Base-by-base conservation (phyloP, 2,113 vertebrate genomes). In the Catharus bicknelli region DNA sequence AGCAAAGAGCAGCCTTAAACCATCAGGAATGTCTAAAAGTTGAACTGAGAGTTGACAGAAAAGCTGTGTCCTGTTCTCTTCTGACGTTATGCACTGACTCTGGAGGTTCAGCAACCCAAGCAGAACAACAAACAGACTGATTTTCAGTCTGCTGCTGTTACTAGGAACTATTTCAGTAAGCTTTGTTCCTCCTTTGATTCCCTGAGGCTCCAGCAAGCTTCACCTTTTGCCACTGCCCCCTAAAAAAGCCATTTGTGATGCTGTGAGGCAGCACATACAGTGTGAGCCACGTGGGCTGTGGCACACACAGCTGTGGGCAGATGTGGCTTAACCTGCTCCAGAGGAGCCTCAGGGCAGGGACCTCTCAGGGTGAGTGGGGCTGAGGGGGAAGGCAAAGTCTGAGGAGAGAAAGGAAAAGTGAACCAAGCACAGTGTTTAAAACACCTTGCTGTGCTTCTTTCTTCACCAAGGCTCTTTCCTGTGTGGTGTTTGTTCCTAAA, bases 1-100 rank as follows among this genome's bases (percentile, higher is more conserved):
- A 75, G 85, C 54, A 94, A 94, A 95, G 59, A 48, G 74, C 68
- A 90, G 55, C 36, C 48, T 84, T 79, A 79, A 94, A 76, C 67
- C 76, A 83, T 76, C 53, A 75, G 80, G 63, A 95, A 90, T 87
- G 78, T 66, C 58, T 29, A 73, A 70, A 91, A 91, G 21, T 45
- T 86, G 80, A 86, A 61, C 19, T 47, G 72, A 70, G 45, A 67
- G 36, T 10, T 85, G 81, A 21, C 63, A 78, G 27, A 30, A 58
- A 36, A 77, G 38, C 16, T 4, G 5, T 10, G 45, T 21, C 66
- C 55, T 78, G 36, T 9, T 83, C 22, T 53, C 21, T 64, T 47
- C 80, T 59, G 19, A 23, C 11, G 40, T 59, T 36, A 34, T 18
- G 22, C 27, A 50, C 36, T 32, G 53, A 43, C 11, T 76, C 75